These are phyloP conservation scores for Fukomys damarensis DNA, from an alignment of 2,113 vertebrate genomes.

Conservation along the genomic window DNA sequence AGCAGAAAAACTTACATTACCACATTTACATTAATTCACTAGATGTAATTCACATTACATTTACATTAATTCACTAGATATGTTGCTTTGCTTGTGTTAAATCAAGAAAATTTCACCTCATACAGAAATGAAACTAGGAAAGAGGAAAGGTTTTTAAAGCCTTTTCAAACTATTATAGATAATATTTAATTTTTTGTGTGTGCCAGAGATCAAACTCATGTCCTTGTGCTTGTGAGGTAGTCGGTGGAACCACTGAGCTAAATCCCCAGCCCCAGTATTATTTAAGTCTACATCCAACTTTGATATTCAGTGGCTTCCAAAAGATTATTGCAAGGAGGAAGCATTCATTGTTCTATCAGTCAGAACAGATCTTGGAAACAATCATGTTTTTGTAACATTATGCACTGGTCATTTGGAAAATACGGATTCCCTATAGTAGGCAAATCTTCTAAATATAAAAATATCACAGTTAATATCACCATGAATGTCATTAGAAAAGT, in stretches of 20 bases:
- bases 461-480: background rate
- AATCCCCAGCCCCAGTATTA: too few relatives aligned
- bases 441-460: background rate
- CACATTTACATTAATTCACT: background rate
- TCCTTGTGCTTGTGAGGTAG: too few relatives aligned
- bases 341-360: background rate
- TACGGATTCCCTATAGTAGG: background rate
- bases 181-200: too few relatives aligned
- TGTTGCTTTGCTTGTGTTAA: slow-evolving; percentile 5
- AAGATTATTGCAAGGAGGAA: background rate
- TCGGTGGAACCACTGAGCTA: too few relatives aligned
- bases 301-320: background rate
- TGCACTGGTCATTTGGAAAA: background rate
- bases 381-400: background rate
- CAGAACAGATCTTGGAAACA: background rate
- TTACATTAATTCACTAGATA: background rate
- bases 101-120: background rate
- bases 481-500: background rate
- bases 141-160: background rate
- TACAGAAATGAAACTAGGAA: background rate
- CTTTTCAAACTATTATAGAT: background rate
- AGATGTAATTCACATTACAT: background rate
- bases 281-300: background rate
- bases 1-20: background rate
- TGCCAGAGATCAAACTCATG: too few relatives aligned